Evolutionary conservation across 1,140 invertebrate species (phyloP).

Genomic region (Caenorhabditis inopinata): DNA sequence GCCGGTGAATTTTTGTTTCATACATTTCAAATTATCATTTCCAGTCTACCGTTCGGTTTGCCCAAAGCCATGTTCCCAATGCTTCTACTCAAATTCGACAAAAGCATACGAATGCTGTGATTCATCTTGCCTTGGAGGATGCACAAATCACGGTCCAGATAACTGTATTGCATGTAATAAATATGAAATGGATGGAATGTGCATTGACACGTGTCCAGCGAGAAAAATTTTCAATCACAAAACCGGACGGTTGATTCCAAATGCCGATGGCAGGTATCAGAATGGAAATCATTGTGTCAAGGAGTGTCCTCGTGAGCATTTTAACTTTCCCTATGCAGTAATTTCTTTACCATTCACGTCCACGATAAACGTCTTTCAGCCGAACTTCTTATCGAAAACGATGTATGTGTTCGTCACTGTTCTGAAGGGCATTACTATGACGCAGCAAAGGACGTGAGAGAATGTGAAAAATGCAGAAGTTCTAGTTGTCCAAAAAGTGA

Average conservation of each 20-base stretch:
- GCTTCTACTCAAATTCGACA: not conserved
- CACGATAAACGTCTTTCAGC: not conserved
- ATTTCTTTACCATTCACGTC: too few relatives aligned
- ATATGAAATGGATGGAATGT: constrained; percentile 3
- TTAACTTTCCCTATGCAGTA: too few relatives aligned
- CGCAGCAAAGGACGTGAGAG: not conserved
- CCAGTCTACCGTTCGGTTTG: not conserved
- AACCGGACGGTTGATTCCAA: not conserved
- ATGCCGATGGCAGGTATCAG: not conserved
- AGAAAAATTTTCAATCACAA: constrained; percentile 20
- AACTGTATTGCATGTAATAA: not conserved
- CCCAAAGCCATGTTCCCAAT: not conserved
- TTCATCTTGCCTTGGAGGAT: not conserved
- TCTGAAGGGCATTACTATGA: not conserved
- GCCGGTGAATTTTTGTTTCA: too few relatives aligned
- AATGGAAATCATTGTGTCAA: constrained; percentile 26
- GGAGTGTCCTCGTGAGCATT: constrained; percentile 1
- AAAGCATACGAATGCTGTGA: not conserved
- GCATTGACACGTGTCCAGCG: not conserved
- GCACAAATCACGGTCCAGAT: not conserved
- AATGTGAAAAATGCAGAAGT: not conserved
- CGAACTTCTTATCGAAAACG: not conserved
- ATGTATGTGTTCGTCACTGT: constrained; percentile 2
- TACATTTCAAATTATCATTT: too few relatives aligned
- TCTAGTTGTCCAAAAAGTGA: not conserved